Conservation (phyloP, 2,113 vertebrate genomes). For the Myiagra hebetior region DNA sequence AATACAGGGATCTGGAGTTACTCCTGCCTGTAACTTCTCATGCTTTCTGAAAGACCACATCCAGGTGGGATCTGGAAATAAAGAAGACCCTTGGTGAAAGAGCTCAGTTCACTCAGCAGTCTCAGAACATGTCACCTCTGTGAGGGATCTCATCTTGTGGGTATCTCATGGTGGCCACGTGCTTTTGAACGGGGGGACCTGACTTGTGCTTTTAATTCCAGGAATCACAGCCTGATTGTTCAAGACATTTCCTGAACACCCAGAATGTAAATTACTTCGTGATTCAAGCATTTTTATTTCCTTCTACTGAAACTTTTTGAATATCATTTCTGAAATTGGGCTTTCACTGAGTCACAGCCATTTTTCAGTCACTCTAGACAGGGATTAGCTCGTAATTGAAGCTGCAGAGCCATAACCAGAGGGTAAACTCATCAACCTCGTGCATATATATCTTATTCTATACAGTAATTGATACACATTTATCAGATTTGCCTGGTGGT, state of each 20-base stretch:
- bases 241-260: not conserved
- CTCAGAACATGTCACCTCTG: not conserved
- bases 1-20: not conserved
- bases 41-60: not conserved
- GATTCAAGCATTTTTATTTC: not conserved
- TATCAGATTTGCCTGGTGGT: not conserved
- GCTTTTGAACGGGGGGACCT: rapidly evolving
- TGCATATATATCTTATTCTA: not conserved
- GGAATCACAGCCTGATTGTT: not conserved
- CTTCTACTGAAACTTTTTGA: not conserved
- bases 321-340: not conserved
- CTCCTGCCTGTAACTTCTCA: rapidly evolving
- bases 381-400: not conserved
- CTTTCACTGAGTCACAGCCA: not conserved
- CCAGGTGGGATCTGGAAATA: not conserved
- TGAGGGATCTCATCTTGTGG: not conserved
- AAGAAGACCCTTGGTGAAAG: not conserved
- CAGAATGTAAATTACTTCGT: not conserved
- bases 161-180: rapidly evolving
- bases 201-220: not conserved
- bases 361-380: not conserved
- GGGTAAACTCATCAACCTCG: not conserved
- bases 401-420: not conserved
- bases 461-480: not conserved
- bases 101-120: not conserved